Evolutionary conservation across 1,140 invertebrate genomes (phyloP).

Genomic region (Mya arenaria): DNA sequence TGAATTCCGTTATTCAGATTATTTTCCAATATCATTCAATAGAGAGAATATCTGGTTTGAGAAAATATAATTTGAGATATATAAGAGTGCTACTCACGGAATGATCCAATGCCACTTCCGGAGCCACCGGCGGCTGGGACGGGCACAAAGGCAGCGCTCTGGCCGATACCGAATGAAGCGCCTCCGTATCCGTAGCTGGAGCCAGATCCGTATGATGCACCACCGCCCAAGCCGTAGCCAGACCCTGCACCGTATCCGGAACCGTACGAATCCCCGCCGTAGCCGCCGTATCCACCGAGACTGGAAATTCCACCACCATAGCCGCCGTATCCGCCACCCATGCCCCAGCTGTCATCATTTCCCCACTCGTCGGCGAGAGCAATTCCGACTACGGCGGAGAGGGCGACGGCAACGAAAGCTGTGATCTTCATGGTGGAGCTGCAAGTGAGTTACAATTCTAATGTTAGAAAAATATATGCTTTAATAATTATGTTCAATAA

Average conservation of each 20-base stretch:
- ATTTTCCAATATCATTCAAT: no score
- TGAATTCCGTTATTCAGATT: no score
- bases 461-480: no score
- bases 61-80: no score
- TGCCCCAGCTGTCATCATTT: not conserved
- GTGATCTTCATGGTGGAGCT: conserved; percentile 36
- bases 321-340: not conserved
- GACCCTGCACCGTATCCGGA: not conserved
- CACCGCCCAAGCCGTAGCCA: not conserved
- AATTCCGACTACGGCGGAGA: conserved; percentile 1
- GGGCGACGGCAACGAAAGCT: no score
- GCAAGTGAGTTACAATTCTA: no score
- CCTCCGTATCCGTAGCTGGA: conserved; percentile 7
- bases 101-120: not conserved
- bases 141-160: not conserved
- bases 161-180: not conserved
- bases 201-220: not conserved
- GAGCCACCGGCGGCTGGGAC: conserved; percentile 6
- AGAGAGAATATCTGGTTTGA: no score
- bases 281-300: no score
- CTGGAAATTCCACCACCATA: no score
- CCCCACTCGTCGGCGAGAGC: conserved; percentile 1
- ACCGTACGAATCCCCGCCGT: not conserved
- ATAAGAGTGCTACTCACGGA: conserved; percentile 28
- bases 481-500: no score